Evolutionary conservation across 2,888 invertebrate species (phyloP), one percentile per base, ranked within the genome.

Genomic region (Graphium colonna): DNA sequence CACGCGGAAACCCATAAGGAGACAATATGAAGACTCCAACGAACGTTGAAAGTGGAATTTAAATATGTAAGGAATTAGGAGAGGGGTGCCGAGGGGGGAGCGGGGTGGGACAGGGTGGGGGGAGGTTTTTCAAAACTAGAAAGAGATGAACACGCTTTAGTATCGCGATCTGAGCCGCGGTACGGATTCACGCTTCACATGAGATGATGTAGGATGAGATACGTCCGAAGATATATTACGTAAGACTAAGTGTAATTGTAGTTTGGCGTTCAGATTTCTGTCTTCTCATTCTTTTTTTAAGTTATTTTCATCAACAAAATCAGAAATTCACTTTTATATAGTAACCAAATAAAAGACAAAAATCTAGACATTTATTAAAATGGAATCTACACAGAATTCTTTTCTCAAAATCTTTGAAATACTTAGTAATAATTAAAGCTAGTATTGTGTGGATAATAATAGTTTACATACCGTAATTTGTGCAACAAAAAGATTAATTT

Each of bases 51-150:
- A 88, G 86, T 85, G 82, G 87, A 88, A 87, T 89, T 88, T 88
- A 89, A 89, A 89, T 88, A 87, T 87, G 88, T 88, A 88, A 86
- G 86, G 88, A 88, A 88, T 89, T 88, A 89, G 88, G 87, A 79
- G 79, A 68, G 71, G 79, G 77, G 71, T 55, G 45, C 56, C 61
- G 54, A 57, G 64, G 56, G 57, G 49, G 47, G 56, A 18, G 58
- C 47, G 60, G 42, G 54, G 21, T 52, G 51, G 57, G 58, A 21
- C 59, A 57, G 57, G 61, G 55, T 54, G 61, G 61, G 64, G 63
- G 73, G 69, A 69, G 82, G 80, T 82, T 85, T 86, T 87, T 86
- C 81, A 87, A 89, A 89, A 89, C 89, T 88, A 89, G 89, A 88
- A 89, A 89, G 89, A 88, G 88, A 87, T 86, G 86, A 89, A 88